Base-by-base conservation (phyloP, 2,113 vertebrate species). In the Psilopsiagon aurifrons region DNA sequence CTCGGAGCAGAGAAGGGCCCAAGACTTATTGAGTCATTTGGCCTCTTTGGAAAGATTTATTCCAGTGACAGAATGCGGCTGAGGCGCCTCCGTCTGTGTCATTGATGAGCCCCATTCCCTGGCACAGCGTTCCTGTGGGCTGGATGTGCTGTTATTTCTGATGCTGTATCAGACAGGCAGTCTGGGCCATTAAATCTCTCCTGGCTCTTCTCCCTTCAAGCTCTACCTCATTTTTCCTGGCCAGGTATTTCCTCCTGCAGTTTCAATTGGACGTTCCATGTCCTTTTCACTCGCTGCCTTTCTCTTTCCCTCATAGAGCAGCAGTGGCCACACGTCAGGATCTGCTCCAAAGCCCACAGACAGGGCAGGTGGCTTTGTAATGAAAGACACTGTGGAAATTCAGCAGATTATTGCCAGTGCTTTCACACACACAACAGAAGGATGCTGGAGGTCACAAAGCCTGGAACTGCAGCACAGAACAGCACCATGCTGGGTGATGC, bases 401-500 rank as follows among this genome's bases (percentile, higher is more conserved):
- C 54, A 28, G 22, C 1, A 1, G 17, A 3, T 47, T 29, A 11
- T 3, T 41, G 69, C 25, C 7, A 1, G 7, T 33, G 59, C 75
- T 84, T 51, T 49, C 76, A 15, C 44, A 9, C 0, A 17, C 1
- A 12, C 22, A 16, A 7, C 24, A 11, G 0, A 11, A 0, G 4
- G 64, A 13, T 9, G 47, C 66, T n/a, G 60, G 37, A 39, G 80
- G 88, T 66, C 82, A 22, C 1, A 1, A 66, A 6, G n/a, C 41
- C 54, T 35, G 35, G 11, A 28, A 16, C 10, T 12, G 24, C 25
- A 44, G 55, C n/a, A 8, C 37, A 15, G 55, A 27, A 11, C 3
- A 33, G 71, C 66, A 37, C 43, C 18, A 5, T 2, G 29, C 69
- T 52, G 55, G 43, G 55, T 19, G 19, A 13, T 4, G 47, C 47